Conservation (phyloP, 2,888 invertebrate species). For the Hanleya hanleyi region DNA sequence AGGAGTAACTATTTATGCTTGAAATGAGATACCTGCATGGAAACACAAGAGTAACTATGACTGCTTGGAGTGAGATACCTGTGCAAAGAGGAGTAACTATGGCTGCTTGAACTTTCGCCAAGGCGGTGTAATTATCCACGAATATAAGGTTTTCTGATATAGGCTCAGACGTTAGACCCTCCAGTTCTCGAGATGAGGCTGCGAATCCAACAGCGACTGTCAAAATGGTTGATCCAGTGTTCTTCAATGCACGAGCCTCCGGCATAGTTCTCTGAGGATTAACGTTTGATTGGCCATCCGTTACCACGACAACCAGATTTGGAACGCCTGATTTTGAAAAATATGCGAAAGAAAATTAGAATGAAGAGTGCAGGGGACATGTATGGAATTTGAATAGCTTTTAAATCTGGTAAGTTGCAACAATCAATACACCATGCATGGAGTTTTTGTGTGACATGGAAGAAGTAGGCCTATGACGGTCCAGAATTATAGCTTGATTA, state of each 20-base stretch:
- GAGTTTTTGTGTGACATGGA: too few species aligned
- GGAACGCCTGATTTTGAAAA: slow-evolving; percentile 60
- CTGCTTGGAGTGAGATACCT: slow-evolving; percentile 43
- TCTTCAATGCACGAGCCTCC: slow-evolving; percentile 57
- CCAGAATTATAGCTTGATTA: too few species aligned
- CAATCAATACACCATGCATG: too few species aligned
- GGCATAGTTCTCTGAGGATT: slow-evolving; percentile 59
- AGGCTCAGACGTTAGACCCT: slow-evolving; percentile 62
- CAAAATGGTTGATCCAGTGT: slow-evolving; percentile 54
- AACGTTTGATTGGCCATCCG: slow-evolving; percentile 67
- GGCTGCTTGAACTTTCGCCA: slow-evolving; percentile 49
- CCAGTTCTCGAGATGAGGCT: slow-evolving; percentile 50
- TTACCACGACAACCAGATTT: slow-evolving; percentile 59
- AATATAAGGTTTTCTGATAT: slow-evolving; percentile 57
- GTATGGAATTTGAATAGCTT: too few species aligned
- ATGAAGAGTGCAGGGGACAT: too few species aligned
- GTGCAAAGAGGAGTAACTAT: slow-evolving; percentile 63
- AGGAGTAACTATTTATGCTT: too few species aligned
- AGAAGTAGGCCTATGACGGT: too few species aligned
- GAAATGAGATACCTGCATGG: too few species aligned
- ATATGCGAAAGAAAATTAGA: too few species aligned
- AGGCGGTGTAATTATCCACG: slow-evolving; percentile 58
- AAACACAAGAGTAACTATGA: not conserved
- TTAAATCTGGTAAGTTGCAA: too few species aligned
- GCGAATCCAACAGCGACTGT: slow-evolving; percentile 61